phyloP scores from a whole-genome alignment of 2,113 vertebrate species.

The Hystrix brachyura region DNA sequence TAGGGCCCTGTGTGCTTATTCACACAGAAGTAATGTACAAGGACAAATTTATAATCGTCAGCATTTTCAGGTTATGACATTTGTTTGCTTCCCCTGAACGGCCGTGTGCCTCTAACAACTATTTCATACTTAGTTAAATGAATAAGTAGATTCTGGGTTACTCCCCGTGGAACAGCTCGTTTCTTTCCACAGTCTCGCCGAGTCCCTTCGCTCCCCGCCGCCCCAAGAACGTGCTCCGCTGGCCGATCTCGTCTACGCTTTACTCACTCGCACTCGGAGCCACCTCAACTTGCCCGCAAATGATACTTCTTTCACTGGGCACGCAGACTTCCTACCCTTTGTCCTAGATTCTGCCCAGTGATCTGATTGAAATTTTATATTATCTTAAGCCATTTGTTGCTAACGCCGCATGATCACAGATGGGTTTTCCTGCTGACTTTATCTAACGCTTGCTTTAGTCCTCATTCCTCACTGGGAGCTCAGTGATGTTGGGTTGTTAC shows the following conservation, averaged over 20 bases:
- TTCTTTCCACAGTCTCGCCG: background rate
- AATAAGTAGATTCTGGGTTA: too few species aligned
- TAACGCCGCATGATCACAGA: background rate
- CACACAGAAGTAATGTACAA: background rate
- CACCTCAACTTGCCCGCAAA: background rate
- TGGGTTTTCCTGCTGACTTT: background rate
- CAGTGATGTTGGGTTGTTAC: background rate
- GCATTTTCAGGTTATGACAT: background rate
- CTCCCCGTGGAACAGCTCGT: fast-evolving
- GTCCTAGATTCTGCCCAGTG: background rate
- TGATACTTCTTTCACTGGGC: background rate
- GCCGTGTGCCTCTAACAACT: background rate
- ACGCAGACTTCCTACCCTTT: background rate
- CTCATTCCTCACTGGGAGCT: background rate
- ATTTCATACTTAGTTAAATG: too few species aligned
- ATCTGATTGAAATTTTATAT: background rate
- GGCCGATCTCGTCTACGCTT: background rate
- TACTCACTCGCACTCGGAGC: background rate
- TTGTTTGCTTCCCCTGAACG: background rate
- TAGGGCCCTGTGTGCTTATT: background rate
- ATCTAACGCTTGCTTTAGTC: background rate
- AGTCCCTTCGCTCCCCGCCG: background rate
- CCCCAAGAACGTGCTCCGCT: background rate
- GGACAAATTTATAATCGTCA: background rate
- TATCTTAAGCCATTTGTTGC: background rate